These are phyloP conservation scores for Globia sparganii DNA, from an alignment of 2,888 invertebrate genomes.

Conservation along the genomic window DNA sequence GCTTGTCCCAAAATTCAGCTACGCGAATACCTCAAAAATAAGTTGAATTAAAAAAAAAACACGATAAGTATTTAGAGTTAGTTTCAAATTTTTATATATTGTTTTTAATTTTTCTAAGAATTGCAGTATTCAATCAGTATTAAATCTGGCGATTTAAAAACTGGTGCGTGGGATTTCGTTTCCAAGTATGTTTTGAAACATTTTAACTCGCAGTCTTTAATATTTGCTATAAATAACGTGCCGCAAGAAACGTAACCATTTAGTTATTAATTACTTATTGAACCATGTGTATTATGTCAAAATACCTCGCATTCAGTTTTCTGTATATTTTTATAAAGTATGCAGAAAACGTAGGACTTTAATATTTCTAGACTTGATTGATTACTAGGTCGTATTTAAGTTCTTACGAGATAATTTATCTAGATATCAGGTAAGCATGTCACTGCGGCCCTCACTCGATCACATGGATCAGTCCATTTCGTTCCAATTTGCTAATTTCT, in stretches of 20 bases:
- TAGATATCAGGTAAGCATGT: slow-evolving; percentile 24
- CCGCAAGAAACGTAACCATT: slow-evolving; percentile 22
- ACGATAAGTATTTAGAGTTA: no score
- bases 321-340: slow-evolving; percentile 36
- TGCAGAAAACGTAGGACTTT: slow-evolving; percentile 12
- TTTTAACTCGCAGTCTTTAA: slow-evolving; percentile 1
- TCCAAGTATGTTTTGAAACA: slow-evolving; percentile 31
- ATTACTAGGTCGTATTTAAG: slow-evolving; percentile 12
- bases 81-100: no score
- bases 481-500: slow-evolving; percentile 82
- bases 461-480: slow-evolving; percentile 72
- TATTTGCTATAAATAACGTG: slow-evolving; percentile 15
- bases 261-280: slow-evolving; percentile 13
- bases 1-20: neutral
- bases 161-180: slow-evolving; percentile 42
- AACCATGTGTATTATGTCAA: slow-evolving; percentile 28
- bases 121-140: neutral
- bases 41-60: neutral
- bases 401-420: slow-evolving; percentile 25
- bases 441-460: slow-evolving; percentile 47
- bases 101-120: neutral
- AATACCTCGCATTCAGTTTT: slow-evolving; percentile 27
- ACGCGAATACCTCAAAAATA: neutral
- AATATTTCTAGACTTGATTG: slow-evolving; percentile 36
- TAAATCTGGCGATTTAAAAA: slow-evolving; percentile 12